phyloP scores from a whole-genome alignment of 2,797 vertebrate species.

The Cossypha dichroa region DNA sequence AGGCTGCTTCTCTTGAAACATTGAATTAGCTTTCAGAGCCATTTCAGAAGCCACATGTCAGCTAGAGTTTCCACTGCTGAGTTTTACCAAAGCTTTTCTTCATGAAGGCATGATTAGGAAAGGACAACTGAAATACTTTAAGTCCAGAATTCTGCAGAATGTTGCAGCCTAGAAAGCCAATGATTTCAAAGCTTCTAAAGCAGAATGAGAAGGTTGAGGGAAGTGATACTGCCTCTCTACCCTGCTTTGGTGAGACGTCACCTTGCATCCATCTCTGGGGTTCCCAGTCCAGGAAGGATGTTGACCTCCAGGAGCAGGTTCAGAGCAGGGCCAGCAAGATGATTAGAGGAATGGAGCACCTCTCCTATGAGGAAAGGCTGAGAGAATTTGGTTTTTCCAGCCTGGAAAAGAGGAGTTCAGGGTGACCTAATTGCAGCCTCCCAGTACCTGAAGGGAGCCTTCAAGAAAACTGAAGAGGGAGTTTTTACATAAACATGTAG shows the following conservation, averaged over 20 bases:
- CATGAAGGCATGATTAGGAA: neutral
- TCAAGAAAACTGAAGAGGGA: neutral
- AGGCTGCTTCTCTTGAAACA: neutral
- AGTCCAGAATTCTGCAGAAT: neutral
- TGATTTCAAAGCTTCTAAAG: neutral
- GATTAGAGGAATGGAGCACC: neutral
- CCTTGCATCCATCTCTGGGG: neutral
- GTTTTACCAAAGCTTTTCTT: neutral
- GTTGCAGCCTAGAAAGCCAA: neutral
- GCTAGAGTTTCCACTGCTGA: neutral
- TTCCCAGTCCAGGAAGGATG: neutral
- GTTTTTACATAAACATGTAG: too few relatives aligned
- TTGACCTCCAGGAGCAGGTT: neutral
- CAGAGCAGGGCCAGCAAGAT: neutral
- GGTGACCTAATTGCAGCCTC: neutral
- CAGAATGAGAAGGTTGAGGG: neutral
- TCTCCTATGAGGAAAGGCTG: neutral
- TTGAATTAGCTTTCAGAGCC: neutral
- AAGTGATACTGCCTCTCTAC: neutral
- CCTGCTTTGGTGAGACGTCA: neutral
- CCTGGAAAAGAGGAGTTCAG: neutral
- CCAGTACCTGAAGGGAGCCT: neutral
- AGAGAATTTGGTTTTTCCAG: neutral
- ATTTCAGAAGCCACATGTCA: neutral
- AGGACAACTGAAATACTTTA: neutral